These are phyloP conservation scores for Protobothrops flavoviridis DNA, from an alignment of 2,113 vertebrate species.

Conservation along the genomic window DNA sequence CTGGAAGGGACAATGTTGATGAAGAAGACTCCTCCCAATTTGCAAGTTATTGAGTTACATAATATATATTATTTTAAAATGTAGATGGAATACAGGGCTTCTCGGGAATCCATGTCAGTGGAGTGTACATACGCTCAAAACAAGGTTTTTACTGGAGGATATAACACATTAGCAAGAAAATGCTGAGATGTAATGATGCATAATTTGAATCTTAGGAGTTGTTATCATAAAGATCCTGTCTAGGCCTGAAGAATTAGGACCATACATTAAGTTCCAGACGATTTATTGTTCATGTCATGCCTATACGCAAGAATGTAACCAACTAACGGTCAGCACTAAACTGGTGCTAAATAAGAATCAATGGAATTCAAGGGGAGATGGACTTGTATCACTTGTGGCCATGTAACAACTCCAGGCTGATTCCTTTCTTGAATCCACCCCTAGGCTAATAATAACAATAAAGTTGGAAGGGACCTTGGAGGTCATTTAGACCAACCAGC, in stretches of 20 bases:
- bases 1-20: background rate
- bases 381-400: background rate
- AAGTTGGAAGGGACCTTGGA: too few species aligned
- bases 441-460: background rate
- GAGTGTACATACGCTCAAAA: background rate
- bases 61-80: background rate
- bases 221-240: background rate
- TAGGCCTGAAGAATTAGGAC: background rate
- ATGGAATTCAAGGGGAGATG: background rate
- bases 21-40: background rate
- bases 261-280: background rate
- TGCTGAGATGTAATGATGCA: background rate
- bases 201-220: background rate
- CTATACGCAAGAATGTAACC: background rate
- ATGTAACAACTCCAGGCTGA: background rate
- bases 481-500: too few species aligned
- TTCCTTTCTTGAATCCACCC: background rate
- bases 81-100: background rate
- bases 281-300: background rate
- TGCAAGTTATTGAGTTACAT: background rate
- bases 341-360: background rate
- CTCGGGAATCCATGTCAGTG: background rate
- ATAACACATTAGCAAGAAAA: background rate
- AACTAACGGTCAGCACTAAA: background rate
- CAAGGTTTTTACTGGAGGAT: background rate